Base-by-base conservation (phyloP, 2,888 invertebrate genomes). In the Idaea biselata region DNA sequence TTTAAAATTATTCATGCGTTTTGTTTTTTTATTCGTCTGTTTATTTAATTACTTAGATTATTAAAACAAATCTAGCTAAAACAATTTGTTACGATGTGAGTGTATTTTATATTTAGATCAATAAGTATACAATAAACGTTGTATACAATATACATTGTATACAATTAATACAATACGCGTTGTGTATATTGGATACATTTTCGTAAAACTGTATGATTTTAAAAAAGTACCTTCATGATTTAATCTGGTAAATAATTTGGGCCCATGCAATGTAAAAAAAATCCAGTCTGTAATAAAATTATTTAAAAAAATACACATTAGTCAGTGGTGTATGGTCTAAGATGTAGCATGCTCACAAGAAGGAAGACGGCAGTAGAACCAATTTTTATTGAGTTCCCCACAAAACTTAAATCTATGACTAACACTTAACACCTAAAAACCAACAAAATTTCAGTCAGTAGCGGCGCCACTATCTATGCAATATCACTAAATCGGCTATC, bases 71-170 rank as follows among this genome's bases (percentile, higher is more conserved):
- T 73, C 76, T 85, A 84, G 83, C 73, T 84, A 80, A 82, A 76
- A 84, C 81, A 81, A 86, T 85, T 87, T 88, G 88, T 90, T 89
- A 89, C 74, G 66, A 84, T 75, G 79, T 87, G 87, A 84, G 84
- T 87, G 89, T 89, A 87, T 86, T 88, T 89, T 88, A 87, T 84
- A 81, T 67, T 79, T 86, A 86, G 81, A 76, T 79, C 67, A 80
- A 74, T 86, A 86, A 86, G 84, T 85, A 86, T 84, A 88, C 82
- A 77, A 73, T 81, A 88, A 91, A 87, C 82, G 87, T 91, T 91
- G 70, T 44, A 14, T 44, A 8, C 25, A 25, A 25, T 25, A 25
- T 25, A 25, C 25, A 25, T 25, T 25, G 25, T 25, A 3, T 25
- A 25, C 25, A 25, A 25, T 25, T 3, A 25, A 25, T 25, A 25